Base-by-base conservation (phyloP, 23 tunicate species). In the Styela plicata region DNA sequence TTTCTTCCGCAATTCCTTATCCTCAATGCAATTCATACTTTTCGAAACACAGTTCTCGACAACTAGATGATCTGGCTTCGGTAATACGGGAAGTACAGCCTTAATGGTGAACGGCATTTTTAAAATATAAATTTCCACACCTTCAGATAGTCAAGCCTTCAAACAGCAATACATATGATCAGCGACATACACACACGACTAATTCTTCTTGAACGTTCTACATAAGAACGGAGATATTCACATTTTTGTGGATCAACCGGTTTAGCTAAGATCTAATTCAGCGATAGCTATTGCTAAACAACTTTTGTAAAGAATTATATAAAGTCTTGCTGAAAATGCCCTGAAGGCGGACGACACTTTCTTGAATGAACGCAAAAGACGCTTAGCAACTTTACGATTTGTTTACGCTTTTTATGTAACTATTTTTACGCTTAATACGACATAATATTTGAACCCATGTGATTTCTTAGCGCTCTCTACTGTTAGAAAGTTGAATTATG, bases 1-100 rank as follows among this genome's bases (percentile, higher is more conserved):
- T 66, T 93, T 93, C 85, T 93, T 93, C 32, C 98, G 98, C 29
- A 93, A 78, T 63, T 93, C 98, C 52, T 93, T 93, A 79, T 93
- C 98, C 77, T 86, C 98, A 36, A 88, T 88, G 2, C 83, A 82
- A 53, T 87, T 91, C 78, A 91, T 35, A n/a, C 85, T 78, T 22
- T 64, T 73, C 74, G 79, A 83, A 61, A 78, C 84, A 61, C 63
- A 34, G 23, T 34, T 13, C 2, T 30, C 27, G 7, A 44, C 7
- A 19, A 32, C 30, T 16, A 73, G 63, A 34, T 84, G 34, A 28
- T 84, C 85, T 2, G 88, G 88, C 63, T 89, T 89, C 36, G 94
- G 88, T 16, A 89, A 53, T 22, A 89, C 94, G 2, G 88, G 94
- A 69, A 79, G 31, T 5, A 89, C 85, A 33, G 69, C 28, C 52